These are phyloP conservation scores for Nesogale talazaci DNA, from an alignment of 2,113 vertebrate species.

Conservation along the genomic window DNA sequence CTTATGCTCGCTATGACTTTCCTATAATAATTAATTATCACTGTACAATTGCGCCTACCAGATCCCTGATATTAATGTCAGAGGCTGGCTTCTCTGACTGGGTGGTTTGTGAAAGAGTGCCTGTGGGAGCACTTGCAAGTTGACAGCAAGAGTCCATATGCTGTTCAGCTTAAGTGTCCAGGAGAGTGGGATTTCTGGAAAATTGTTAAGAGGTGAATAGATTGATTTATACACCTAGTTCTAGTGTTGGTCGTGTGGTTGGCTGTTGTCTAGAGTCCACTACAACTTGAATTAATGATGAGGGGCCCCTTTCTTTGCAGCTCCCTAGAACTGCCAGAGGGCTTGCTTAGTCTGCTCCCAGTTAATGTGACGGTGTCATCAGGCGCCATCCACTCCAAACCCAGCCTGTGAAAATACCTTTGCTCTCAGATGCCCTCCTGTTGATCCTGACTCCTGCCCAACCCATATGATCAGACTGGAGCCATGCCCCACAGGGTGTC, in stretches of 20 bases:
- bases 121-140: too few relatives aligned
- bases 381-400: not conserved
- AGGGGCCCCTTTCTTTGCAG: not conserved
- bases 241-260: not conserved
- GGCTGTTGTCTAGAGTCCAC: not conserved
- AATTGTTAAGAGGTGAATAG: not conserved
- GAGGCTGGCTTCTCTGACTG: too few relatives aligned
- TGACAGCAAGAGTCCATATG: not conserved
- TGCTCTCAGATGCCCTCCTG: not conserved
- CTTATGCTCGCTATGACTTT: too few relatives aligned
- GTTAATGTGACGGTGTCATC: not conserved
- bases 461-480: not conserved
- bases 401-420: not conserved
- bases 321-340: not conserved
- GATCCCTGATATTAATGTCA: too few relatives aligned
- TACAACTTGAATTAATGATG: not conserved
- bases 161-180: not conserved
- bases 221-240: not conserved
- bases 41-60: too few relatives aligned
- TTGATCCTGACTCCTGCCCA: not conserved
- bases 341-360: not conserved
- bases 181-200: slow-evolving; percentile 19
- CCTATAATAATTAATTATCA: too few relatives aligned
- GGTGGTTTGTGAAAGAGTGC: not conserved
- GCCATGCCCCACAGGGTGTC: not conserved